A percentile compares a stretch with the other conserved stretches of the same genome.
phyloP scores from a whole-genome alignment of 2,113 vertebrate genomes.

The Tyto alba region DNA sequence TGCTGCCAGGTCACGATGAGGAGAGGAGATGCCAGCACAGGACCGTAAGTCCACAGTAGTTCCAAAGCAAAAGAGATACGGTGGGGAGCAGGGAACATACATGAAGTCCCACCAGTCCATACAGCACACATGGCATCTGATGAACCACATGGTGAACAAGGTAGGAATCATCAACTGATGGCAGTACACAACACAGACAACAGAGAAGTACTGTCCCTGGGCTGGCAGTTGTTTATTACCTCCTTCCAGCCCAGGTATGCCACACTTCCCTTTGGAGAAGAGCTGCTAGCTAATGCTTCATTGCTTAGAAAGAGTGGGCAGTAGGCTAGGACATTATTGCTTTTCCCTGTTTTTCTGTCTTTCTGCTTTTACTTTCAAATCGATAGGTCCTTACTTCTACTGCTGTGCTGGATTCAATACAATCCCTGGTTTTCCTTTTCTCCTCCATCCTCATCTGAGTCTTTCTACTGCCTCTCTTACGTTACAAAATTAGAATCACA shows the following conservation, averaged over 20 bases:
- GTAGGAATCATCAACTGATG: not conserved
- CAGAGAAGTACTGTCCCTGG: not conserved
- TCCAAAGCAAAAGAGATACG: not conserved
- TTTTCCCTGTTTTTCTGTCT: not conserved
- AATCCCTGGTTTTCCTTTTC: not conserved
- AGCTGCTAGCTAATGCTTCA: not conserved
- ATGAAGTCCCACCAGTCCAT: not conserved
- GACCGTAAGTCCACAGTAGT: not conserved
- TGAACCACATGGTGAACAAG: accelerated
- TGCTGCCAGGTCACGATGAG: accelerated
- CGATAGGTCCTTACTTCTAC: not conserved
- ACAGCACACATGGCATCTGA: not conserved
- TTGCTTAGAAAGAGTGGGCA: not conserved
- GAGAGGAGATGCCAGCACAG: not conserved
- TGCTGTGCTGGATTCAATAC: not conserved
- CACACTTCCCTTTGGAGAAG: not conserved
- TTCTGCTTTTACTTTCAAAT: not conserved
- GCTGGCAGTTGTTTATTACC: not conserved
- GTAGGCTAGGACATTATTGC: not conserved
- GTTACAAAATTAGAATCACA: not conserved
- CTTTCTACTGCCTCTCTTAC: not conserved
- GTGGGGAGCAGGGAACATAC: not conserved
- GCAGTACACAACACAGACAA: not conserved
- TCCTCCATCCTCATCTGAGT: not conserved
- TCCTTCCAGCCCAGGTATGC: not conserved